phyloP scores from a whole-genome alignment of 2,888 invertebrate genomes.

The Rhamnusium bicolor region DNA sequence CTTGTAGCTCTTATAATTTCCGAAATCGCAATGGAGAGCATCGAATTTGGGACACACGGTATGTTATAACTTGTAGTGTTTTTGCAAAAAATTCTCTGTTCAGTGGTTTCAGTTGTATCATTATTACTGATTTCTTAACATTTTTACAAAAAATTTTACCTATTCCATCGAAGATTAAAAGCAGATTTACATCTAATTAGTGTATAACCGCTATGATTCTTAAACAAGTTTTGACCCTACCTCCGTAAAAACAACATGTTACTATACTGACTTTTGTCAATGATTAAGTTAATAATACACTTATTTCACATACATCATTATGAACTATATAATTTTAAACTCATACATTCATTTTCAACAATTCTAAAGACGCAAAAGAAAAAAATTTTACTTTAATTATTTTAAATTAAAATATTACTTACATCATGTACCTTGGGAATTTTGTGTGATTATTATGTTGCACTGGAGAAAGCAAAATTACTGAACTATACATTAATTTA shows the following conservation, averaged over 20 bases:
- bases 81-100: too few species aligned
- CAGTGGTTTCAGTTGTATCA: too few species aligned
- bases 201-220: background rate
- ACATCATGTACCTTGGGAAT: background rate
- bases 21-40: too few species aligned
- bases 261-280: background rate
- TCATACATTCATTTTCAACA: background rate
- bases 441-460: background rate
- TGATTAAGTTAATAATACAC: background rate
- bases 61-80: too few species aligned
- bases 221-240: background rate
- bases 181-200: background rate
- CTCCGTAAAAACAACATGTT: background rate
- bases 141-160: background rate
- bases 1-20: too few species aligned
- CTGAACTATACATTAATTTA: background rate
- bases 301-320: background rate
- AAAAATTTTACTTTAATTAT: background rate
- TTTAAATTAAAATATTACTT: background rate
- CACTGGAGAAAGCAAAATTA: background rate
- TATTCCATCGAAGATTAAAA: too few species aligned
- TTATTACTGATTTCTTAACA: too few species aligned
- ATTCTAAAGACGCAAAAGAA: background rate
- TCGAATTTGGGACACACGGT: too few species aligned
- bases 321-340: background rate